Base-by-base conservation (phyloP, 2,888 invertebrate species). In the Caenorhabditis sp. region DNA sequence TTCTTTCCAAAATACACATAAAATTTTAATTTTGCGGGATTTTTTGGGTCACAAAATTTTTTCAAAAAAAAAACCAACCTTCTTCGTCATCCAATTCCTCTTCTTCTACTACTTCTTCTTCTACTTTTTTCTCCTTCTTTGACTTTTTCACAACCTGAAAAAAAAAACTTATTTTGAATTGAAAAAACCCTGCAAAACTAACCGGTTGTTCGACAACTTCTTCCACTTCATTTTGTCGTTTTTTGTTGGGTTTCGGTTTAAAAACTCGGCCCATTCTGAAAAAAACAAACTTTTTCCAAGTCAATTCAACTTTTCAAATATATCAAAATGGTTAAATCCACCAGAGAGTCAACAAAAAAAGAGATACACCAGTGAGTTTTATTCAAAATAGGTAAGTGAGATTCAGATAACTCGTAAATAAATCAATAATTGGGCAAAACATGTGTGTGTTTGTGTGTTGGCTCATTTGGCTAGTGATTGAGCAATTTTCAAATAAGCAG, bases 401-500 rank as follows among this genome's bases (percentile, higher is more conserved):
- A 51, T 51, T 10, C 24, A 21, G 50, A 53, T 23, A 51, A n/a
- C 57, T 55, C 10, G 21, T 64, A 23, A 66, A 24, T 26, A 10
- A 51, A 57, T 21, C 10, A 27, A 27, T 49, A 27, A 21, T 12
- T 10, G 17, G 6, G 17, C 4, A 53, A 53, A 53, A n/a, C n/a
- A n/a, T n/a, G n/a, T n/a, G n/a, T n/a, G n/a, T n/a, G n/a, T n/a
- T n/a, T n/a, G n/a, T n/a, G n/a, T n/a, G n/a, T 53, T 1, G 53
- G n/a, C 10, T 53, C 53, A 55, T 23, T 17, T 26, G 8, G 57
- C 66, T 6, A 74, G 61, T 21, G 69, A 50, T 26, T 69, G 37
- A 5, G 73, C 73, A 24, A 69, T 74, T 36, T 61, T 60, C 27
- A 74, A 68, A 66, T 74, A 74, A 14, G 49, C 58, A 23, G 69